Conservation (phyloP, 2,113 vertebrate genomes). For the Phalacrocorax aristotelis region DNA sequence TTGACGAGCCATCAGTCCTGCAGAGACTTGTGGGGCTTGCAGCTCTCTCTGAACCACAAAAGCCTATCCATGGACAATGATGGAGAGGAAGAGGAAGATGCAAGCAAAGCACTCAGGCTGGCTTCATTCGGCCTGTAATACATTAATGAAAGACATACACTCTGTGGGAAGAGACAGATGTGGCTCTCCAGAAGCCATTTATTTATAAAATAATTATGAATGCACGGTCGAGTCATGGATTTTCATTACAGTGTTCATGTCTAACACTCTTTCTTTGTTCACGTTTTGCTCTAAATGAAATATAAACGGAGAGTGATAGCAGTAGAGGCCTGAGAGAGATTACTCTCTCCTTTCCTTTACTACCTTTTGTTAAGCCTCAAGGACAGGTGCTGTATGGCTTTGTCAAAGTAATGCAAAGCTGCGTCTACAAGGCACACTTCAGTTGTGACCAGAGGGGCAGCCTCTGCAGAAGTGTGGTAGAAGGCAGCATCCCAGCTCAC, state of each 20-base stretch:
- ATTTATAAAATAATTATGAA: constrained; percentile 87
- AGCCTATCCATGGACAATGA: constrained; percentile 89
- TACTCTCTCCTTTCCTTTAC: not conserved
- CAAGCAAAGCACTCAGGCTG: constrained; percentile 83
- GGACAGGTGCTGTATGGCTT: not conserved
- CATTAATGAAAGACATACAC: constrained; percentile 74
- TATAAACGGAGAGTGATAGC: not conserved
- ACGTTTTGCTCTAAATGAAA: constrained; percentile 63
- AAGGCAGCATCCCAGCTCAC: not conserved
- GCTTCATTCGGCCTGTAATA: constrained; percentile 59
- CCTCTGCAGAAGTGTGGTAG: not conserved
- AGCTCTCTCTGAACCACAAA: constrained; percentile 87
- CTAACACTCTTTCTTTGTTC: constrained; percentile 69
- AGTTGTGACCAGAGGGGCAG: not conserved
- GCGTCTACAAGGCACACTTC: not conserved
- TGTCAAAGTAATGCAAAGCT: not conserved
- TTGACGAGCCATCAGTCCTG: constrained; percentile 97
- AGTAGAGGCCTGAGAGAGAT: not conserved
- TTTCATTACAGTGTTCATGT: constrained; percentile 68
- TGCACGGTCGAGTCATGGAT: constrained; percentile 70
- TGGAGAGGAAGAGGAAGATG: constrained; percentile 84
- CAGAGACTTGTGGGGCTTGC: constrained; percentile 89
- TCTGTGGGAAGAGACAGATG: constrained; percentile 71
- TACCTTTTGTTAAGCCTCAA: not conserved
- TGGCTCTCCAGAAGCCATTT: constrained; percentile 76